These are phyloP conservation scores for Mythimna impura DNA, from an alignment of 2,888 invertebrate genomes.

Conservation along the genomic window DNA sequence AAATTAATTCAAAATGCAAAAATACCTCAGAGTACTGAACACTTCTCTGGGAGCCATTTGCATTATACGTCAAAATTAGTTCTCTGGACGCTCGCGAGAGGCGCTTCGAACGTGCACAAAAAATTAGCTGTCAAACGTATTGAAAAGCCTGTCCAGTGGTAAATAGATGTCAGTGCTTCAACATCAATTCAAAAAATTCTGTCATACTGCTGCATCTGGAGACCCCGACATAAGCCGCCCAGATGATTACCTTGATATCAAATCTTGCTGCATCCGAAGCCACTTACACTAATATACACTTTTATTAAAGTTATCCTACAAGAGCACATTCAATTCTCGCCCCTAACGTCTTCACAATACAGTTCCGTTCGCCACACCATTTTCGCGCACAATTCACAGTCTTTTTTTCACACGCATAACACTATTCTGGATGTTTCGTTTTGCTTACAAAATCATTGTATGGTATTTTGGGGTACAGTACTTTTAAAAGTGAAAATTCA, in stretches of 20 bases:
- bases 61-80: too few species aligned
- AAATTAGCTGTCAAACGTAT: too few species aligned
- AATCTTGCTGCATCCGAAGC: not conserved
- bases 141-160: too few species aligned
- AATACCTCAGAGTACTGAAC: too few species aligned
- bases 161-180: not conserved
- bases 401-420: conserved; percentile 26
- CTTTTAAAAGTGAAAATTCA: not conserved
- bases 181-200: not conserved
- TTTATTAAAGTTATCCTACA: conserved; percentile 31
- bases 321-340: conserved; percentile 53
- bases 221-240: too few species aligned
- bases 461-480: not conserved
- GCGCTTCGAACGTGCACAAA: too few species aligned
- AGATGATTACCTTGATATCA: not conserved
- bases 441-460: conserved; percentile 7
- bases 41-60: too few species aligned
- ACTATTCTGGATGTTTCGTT: not conserved
- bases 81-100: too few species aligned
- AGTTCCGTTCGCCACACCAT: conserved; percentile 41
- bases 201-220: too few species aligned
- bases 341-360: conserved; percentile 36
- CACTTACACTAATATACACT: conserved; percentile 10
- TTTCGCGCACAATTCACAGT: conserved; percentile 25
- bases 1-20: too few species aligned